These are phyloP conservation scores for Litoditis marina DNA, from an alignment of 2,888 invertebrate genomes.

Conservation along the genomic window DNA sequence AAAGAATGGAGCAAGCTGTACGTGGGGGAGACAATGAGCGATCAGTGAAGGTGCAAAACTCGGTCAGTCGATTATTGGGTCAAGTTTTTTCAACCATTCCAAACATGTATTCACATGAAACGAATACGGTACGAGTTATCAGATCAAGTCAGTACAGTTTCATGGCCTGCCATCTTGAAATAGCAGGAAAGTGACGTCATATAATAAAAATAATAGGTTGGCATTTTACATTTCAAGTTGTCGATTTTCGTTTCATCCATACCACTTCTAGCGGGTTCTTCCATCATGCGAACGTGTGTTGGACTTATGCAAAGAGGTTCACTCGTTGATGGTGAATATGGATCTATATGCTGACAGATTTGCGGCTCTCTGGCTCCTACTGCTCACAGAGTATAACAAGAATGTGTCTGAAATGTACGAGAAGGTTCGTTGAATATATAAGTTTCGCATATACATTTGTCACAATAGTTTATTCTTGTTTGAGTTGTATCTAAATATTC, in stretches of 20 bases:
- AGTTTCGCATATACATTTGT: not conserved
- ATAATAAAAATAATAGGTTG: no score
- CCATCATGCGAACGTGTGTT: constrained; percentile 47
- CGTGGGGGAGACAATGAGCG: not conserved
- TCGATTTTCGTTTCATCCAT: not conserved
- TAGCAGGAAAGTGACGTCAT: no score
- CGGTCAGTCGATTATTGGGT: not conserved
- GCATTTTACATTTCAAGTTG: no score
- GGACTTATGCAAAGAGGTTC: constrained; percentile 53
- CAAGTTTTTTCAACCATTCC: not conserved
- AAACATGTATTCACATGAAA: no score
- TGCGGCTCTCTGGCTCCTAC: constrained; percentile 60
- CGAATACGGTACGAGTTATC: no score
- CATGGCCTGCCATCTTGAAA: no score
- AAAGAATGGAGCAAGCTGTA: constrained; percentile 13
- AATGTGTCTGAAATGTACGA: constrained; percentile 51
- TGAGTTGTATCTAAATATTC: no score
- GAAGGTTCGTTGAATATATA: constrained; percentile 20
- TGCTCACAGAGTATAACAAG: constrained; percentile 53
- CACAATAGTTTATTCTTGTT: not conserved
- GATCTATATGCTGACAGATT: constrained; percentile 56
- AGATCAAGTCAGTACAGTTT: no score
- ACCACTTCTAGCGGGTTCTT: constrained; percentile 35
- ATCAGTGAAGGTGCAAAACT: not conserved
- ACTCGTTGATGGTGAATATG: constrained; percentile 55